These are phyloP conservation scores for Nibea albiflora DNA, from an alignment of 2,113 vertebrate species.

Conservation along the genomic window DNA sequence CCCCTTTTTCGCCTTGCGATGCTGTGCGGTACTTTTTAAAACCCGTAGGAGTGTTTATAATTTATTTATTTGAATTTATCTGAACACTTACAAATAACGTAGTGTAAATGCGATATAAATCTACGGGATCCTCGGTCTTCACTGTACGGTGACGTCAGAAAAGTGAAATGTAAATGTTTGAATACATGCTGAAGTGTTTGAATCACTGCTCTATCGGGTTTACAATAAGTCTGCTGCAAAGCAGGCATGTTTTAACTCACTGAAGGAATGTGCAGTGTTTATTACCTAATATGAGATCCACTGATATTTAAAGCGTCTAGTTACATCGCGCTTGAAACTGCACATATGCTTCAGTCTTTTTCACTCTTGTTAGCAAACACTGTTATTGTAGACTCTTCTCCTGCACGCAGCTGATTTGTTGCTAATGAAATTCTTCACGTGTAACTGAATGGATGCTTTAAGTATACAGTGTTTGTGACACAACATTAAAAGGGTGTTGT, in stretches of 20 bases:
- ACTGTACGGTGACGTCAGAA: neutral
- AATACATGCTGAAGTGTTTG: neutral
- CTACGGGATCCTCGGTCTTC: neutral
- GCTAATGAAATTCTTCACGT: conserved; percentile 22
- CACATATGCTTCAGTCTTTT: neutral
- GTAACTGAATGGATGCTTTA: conserved; percentile 56
- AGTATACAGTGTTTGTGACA: conserved; percentile 51
- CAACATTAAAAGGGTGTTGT: conserved; percentile 47
- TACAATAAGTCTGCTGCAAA: conserved; percentile 1
- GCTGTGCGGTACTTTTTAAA: neutral
- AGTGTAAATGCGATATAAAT: neutral
- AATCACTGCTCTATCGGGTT: neutral
- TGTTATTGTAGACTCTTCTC: conserved; percentile 4
- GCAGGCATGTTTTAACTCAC: neutral
- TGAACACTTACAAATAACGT: neutral
- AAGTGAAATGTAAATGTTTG: neutral
- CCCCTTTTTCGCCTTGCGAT: neutral
- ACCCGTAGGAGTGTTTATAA: neutral
- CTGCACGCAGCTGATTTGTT: conserved; percentile 30
- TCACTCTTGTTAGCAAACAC: neutral
- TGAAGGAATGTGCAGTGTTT: neutral
- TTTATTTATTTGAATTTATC: neutral
- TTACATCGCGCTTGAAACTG: neutral
- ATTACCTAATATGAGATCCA: neutral
- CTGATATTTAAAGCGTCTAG: neutral